These are phyloP conservation scores for Danio kyathit DNA, from an alignment of 2,797 vertebrate species.

Conservation along the genomic window DNA sequence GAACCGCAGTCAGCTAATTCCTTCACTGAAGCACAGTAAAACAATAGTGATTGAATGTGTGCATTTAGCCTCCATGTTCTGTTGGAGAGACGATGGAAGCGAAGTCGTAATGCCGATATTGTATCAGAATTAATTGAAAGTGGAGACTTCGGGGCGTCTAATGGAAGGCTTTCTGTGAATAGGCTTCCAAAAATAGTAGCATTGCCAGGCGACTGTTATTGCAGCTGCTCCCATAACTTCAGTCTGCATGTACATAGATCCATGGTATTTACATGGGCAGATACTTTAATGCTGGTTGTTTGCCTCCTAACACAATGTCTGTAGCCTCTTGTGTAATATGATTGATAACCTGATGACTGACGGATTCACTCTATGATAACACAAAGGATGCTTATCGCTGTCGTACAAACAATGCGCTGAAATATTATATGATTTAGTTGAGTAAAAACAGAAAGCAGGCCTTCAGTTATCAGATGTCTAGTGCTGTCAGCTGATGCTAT, in stretches of 20 bases:
- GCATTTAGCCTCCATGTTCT: constrained; percentile 19
- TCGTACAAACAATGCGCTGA: constrained; percentile 23
- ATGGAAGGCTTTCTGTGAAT: constrained; percentile 58
- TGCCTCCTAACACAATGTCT: constrained; percentile 43
- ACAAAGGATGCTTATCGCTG: constrained; percentile 18
- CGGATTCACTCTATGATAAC: constrained; percentile 27
- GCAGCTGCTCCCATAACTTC: constrained; percentile 62
- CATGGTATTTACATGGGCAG: constrained; percentile 50
- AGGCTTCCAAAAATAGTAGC: constrained; percentile 59
- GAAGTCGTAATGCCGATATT: constrained; percentile 44
- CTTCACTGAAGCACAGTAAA: background rate
- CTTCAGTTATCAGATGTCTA: constrained; percentile 13
- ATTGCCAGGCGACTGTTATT: constrained; percentile 55
- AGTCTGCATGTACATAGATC: constrained; percentile 55
- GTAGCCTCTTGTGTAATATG: constrained; percentile 31
- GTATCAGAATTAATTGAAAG: constrained; percentile 62
- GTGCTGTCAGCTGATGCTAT: constrained; percentile 28
- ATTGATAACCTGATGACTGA: constrained; percentile 43
- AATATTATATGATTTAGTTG: constrained; percentile 16
- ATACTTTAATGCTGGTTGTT: constrained; percentile 49
- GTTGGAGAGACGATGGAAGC: constrained; percentile 3
- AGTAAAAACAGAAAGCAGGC: constrained; percentile 27
- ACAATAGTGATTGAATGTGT: constrained; percentile 28
- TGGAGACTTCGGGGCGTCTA: constrained; percentile 57
- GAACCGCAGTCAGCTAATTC: constrained; percentile 12